phyloP scores from a whole-genome alignment of 2,113 vertebrate genomes.

The Mastomys coucha region DNA sequence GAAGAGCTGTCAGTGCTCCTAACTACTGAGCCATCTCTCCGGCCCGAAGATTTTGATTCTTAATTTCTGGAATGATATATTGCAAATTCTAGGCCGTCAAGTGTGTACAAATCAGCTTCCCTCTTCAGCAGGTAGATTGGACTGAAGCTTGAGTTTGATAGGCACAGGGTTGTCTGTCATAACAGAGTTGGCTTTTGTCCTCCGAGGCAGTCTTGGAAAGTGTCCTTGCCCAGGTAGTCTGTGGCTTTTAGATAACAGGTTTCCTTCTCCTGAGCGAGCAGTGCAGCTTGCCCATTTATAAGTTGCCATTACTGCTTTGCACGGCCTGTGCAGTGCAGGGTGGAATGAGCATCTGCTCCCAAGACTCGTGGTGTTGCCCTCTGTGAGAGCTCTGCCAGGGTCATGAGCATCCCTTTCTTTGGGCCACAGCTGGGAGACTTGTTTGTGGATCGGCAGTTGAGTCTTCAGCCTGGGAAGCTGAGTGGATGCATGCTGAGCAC shows the following conservation, averaged over 20 bases:
- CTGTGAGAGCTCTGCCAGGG: neutral
- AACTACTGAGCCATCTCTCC: no score
- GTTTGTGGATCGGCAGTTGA: neutral
- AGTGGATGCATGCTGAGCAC: neutral
- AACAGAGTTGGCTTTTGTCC: neutral
- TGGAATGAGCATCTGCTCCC: neutral
- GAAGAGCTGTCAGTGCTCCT: no score
- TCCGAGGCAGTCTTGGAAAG: neutral
- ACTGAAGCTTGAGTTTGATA: neutral
- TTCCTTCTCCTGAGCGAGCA: neutral
- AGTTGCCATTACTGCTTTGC: neutral
- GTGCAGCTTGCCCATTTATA: neutral
- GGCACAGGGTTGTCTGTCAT: accelerated
- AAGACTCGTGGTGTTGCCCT: neutral
- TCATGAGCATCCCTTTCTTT: neutral
- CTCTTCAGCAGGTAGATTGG: neutral
- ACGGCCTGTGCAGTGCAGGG: slow-evolving; percentile 3
- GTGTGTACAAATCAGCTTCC: neutral
- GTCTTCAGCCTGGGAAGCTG: neutral
- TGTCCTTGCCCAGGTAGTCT: slow-evolving; percentile 35
- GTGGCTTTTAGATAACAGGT: slow-evolving; percentile 39
- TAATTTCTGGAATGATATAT: neutral
- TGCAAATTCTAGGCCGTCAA: neutral
- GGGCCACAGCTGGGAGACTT: neutral
- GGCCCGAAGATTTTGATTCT: neutral